These are phyloP conservation scores for Micromesistius poutassou DNA, from an alignment of 2,797 vertebrate species.

Conservation along the genomic window DNA sequence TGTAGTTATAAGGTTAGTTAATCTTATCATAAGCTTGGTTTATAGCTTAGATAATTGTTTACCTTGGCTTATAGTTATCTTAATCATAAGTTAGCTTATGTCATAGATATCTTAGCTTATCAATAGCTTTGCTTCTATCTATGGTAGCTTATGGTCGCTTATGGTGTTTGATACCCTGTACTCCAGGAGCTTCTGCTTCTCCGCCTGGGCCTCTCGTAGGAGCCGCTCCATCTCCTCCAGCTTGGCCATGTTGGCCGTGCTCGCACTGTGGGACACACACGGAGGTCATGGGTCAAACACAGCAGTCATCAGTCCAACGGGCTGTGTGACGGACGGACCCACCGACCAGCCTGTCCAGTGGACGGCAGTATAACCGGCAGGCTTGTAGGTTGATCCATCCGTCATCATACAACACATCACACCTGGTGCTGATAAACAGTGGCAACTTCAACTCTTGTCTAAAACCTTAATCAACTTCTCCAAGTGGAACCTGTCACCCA, in stretches of 20 bases:
- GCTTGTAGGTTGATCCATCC: neutral
- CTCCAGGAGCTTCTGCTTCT: constrained; percentile 88
- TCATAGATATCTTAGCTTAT: neutral
- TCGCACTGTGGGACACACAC: constrained; percentile 74
- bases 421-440: too few species aligned
- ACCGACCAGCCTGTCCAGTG: too few species aligned
- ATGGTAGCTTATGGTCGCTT: neutral
- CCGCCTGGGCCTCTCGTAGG: constrained; percentile 88
- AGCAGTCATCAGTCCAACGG: neutral
- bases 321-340: neutral
- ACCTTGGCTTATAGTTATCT: neutral
- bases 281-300: neutral
- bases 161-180: constrained; percentile 77
- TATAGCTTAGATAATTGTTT: too few species aligned
- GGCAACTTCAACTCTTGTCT: too few species aligned
- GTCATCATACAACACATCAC: neutral
- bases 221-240: constrained; percentile 96
- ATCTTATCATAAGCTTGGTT: too few species aligned
- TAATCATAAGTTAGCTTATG: constrained; percentile 8
- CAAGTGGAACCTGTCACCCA: too few species aligned
- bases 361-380: neutral
- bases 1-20: too few species aligned
- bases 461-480: too few species aligned
- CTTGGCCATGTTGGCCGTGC: constrained; percentile 88
- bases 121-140: neutral